These are phyloP conservation scores for Thryonomys swinderianus DNA, from an alignment of 2,113 vertebrate species.

Conservation along the genomic window DNA sequence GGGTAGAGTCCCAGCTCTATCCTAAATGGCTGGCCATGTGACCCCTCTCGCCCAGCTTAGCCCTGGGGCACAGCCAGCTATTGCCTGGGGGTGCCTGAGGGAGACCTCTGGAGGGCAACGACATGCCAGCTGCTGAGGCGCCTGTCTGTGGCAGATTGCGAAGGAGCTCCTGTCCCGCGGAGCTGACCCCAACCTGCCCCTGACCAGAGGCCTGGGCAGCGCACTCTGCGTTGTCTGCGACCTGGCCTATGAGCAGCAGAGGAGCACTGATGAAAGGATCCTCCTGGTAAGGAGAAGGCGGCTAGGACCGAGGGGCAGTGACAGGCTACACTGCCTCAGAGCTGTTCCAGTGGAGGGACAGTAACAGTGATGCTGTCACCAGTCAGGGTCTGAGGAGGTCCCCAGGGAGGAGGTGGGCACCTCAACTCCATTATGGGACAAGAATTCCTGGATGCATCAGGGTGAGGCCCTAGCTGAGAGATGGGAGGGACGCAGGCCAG, in stretches of 20 bases:
- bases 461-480: neutral
- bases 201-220: constrained; percentile 86
- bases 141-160: constrained; percentile 85
- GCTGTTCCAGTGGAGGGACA: neutral
- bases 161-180: constrained; percentile 88
- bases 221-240: constrained; percentile 89
- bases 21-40: rapidly evolving
- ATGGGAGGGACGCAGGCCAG: neutral
- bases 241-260: constrained; percentile 83
- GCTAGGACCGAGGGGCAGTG: neutral
- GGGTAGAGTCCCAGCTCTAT: neutral
- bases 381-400: neutral
- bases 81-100: rapidly evolving
- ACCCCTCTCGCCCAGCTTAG: rapidly evolving
- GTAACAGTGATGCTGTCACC: neutral
- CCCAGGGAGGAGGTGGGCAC: neutral
- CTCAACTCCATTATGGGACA: neutral
- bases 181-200: constrained; percentile 89
- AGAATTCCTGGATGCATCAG: neutral
- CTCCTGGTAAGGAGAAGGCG: constrained; percentile 85
- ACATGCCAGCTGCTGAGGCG: neutral
- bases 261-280: constrained; percentile 71
- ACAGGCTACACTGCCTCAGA: no score
- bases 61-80: rapidly evolving
- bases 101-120: neutral